A percentile compares a stretch with the other conserved stretches of the same genome.
These are phyloP conservation scores for Aleiodes sp. DNA, from an alignment of 1,140 invertebrate species.

Conservation along the genomic window DNA sequence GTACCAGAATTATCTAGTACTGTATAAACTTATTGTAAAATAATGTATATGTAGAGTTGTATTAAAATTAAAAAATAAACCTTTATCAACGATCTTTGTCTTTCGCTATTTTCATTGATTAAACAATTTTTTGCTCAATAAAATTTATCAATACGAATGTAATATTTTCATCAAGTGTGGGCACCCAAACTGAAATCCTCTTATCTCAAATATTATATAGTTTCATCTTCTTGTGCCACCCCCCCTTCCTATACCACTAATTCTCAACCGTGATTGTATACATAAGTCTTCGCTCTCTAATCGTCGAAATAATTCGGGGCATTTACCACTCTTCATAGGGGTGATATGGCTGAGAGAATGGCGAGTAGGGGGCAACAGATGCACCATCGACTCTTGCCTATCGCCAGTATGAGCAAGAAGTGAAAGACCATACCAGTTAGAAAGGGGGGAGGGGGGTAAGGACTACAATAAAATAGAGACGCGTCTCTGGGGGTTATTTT, in stretches of 20 bases:
- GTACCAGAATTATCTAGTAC: no score
- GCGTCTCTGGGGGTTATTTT: conserved; percentile 64
- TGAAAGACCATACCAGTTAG: neutral
- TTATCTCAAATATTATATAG: neutral
- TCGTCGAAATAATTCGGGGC: conserved; percentile 51
- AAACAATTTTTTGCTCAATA: neutral
- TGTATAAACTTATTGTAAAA: no score
- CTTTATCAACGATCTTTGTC: no score
- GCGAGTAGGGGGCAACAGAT: conserved; percentile 51
- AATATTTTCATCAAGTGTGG: conserved; percentile 1
- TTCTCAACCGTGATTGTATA: neutral
- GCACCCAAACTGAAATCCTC: neutral
- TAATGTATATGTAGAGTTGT: no score
- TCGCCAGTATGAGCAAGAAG: conserved; percentile 6
- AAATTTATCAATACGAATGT: neutral
- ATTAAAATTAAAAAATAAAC: no score
- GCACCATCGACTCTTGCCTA: conserved; percentile 49
- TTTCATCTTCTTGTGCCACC: neutral
- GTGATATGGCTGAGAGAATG: neutral
- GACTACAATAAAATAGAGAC: no score
- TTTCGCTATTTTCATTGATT: no score
- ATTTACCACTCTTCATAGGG: no score
- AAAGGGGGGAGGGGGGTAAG: conserved; percentile 4
- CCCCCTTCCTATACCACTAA: neutral
- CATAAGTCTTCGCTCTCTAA: conserved; percentile 39